A percentile compares a stretch with the other conserved stretches of the same genome.
phyloP scores from a whole-genome alignment of 2,888 invertebrate genomes.

The Stegana nigrithorax region DNA sequence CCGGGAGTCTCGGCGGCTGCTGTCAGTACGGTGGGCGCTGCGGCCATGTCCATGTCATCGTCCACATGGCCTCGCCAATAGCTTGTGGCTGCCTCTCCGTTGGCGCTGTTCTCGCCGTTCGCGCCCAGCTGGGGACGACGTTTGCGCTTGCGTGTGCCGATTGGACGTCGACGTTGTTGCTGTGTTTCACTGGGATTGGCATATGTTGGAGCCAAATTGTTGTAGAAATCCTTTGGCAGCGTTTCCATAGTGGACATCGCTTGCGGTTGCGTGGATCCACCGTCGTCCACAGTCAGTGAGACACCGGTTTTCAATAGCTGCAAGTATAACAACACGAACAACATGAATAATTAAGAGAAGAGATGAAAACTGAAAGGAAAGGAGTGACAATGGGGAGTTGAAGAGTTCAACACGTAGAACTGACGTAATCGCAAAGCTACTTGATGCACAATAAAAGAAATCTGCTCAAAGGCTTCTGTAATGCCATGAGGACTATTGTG shows the following conservation, averaged over 20 bases:
- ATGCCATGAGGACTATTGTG: too few species aligned
- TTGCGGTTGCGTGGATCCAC: constrained; percentile 23
- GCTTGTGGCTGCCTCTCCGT: constrained; percentile 22
- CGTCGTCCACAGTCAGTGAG: constrained; percentile 54
- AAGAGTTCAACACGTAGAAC: too few species aligned
- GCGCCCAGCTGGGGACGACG: constrained; percentile 71
- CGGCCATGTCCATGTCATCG: not conserved
- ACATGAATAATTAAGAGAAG: not conserved
- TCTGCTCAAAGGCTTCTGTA: too few species aligned
- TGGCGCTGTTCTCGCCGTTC: constrained; percentile 38
- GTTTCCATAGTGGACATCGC: not conserved
- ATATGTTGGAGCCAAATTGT: constrained; percentile 26
- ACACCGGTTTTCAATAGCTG: constrained; percentile 66
- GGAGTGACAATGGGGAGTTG: not conserved
- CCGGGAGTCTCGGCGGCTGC: not conserved
- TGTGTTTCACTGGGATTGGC: constrained; percentile 14
- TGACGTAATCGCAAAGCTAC: too few species aligned
- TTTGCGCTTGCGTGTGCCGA: constrained; percentile 70
- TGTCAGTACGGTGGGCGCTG: not conserved
- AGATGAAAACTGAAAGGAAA: not conserved
- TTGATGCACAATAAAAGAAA: too few species aligned
- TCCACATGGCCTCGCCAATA: constrained; percentile 68
- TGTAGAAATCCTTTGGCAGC: not conserved
- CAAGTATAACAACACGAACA: constrained; percentile 29
- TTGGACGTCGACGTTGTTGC: constrained; percentile 22